Conservation (phyloP, 2,113 vertebrate genomes). For the Dipodomys stephensi region DNA sequence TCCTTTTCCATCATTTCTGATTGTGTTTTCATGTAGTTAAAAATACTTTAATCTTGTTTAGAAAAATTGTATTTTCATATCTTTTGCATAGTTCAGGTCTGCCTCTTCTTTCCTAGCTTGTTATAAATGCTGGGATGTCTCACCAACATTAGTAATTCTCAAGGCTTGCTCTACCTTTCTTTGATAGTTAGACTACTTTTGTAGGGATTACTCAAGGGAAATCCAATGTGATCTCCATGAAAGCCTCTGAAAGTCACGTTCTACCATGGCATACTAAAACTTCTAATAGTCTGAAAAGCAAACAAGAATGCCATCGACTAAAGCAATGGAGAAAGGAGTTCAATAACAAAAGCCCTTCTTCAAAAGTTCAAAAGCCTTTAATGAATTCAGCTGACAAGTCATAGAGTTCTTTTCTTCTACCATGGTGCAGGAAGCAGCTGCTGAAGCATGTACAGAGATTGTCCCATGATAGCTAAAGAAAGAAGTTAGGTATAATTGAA, state of each 20-base stretch:
- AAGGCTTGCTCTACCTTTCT: not conserved
- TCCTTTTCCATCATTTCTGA: not conserved
- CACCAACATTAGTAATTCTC: not conserved
- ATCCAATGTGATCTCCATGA: slow-evolving; percentile 6
- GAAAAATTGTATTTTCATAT: not conserved
- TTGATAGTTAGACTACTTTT: slow-evolving; percentile 38
- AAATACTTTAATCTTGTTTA: not conserved
- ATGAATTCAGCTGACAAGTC: slow-evolving; percentile 41
- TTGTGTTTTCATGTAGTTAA: not conserved
- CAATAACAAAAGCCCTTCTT: not conserved
- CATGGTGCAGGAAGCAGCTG: not conserved
- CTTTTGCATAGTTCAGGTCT: not conserved
- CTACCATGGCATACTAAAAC: not conserved
- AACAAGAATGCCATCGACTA: not conserved
- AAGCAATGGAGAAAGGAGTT: not conserved
- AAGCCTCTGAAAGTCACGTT: slow-evolving; percentile 26
- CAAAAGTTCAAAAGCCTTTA: slow-evolving; percentile 35
- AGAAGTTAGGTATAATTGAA: not conserved
- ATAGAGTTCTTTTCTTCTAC: slow-evolving; percentile 31
- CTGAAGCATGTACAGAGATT: not conserved
- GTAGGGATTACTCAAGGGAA: not conserved
- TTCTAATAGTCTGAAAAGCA: slow-evolving; percentile 31
- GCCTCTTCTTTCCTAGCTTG: not conserved
- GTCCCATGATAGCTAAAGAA: slow-evolving; percentile 27
- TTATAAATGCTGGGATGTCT: not conserved